phyloP scores from a whole-genome alignment of 2,888 invertebrate species.

The Agriopis marginaria region DNA sequence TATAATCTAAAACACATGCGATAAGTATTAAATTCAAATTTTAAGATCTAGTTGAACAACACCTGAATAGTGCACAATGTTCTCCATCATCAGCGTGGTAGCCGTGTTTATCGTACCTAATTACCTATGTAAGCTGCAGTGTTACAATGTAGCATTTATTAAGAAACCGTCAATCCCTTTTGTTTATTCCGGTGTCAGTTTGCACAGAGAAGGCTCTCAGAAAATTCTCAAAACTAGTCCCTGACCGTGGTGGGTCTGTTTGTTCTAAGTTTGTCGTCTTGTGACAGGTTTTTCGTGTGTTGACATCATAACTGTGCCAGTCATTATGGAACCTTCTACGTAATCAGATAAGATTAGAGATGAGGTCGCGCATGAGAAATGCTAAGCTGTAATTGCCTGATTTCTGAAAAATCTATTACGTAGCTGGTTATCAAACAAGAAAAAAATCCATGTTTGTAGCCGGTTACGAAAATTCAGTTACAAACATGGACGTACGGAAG shows the following conservation, averaged over 20 bases:
- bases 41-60: background rate
- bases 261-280: conserved; percentile 47
- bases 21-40: too few relatives aligned
- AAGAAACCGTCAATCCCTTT: conserved; percentile 35
- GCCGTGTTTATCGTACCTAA: background rate
- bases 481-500: background rate
- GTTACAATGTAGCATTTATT: conserved; percentile 16
- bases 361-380: conserved; percentile 16
- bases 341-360: conserved; percentile 32
- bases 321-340: conserved; percentile 19
- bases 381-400: background rate
- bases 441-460: too few relatives aligned
- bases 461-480: too few relatives aligned
- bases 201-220: conserved; percentile 54
- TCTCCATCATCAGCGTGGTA: background rate
- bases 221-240: conserved; percentile 42
- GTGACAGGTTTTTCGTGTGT: conserved; percentile 20
- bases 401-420: background rate
- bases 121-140: background rate
- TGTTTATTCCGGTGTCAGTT: conserved; percentile 50
- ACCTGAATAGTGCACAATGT: too few relatives aligned
- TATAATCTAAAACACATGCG: too few relatives aligned
- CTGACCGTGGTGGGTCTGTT: conserved; percentile 49
- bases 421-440: too few relatives aligned
- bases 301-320: conserved; percentile 27